Base-by-base conservation (phyloP, 2,888 invertebrate species). In the Phortica magna region DNA sequence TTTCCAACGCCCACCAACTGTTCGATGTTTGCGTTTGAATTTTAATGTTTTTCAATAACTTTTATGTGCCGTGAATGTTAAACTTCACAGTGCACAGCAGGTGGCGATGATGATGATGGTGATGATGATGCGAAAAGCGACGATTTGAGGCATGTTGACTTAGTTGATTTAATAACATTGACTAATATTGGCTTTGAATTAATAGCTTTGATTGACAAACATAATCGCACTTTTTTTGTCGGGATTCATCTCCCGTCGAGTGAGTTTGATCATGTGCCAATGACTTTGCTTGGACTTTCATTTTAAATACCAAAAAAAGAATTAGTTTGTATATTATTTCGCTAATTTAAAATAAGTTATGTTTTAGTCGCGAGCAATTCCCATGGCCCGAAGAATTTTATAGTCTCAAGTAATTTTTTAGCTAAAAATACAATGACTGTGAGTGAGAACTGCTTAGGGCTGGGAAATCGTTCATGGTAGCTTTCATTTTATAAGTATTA, bases 1-100 rank as follows among this genome's bases (percentile, higher is more conserved):
- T 22, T 61, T 9, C 48, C 48, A 48, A 48, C 48, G 48, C 48
- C 48, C 48, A 48, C 48, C 48, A 12, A 48, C 48, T 48, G 48
- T 22, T 61, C 22, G 7, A 22, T 61, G 22, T 61, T 61, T 61
- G 7, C 61, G 22, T 55, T n/a, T n/a, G 70, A 12, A 19, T 71
- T 71, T 71, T 71, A 71, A 71, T 71, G 70, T 53, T 43, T 71
- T 71, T 71, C 70, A 71, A 71, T 71, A 71, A 71, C 39, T 71
- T 71, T 65, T 65, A 59, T 61, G 12, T 61, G 59, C 59, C 19
- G 22, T n/a, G 59, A 59, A 59, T 19, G 61, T 19, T 19, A 22
- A 14, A 19, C 19, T 22, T 61, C 61, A 22, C 61, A 22, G 19
- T 7, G 19, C 61, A 19, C 61, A 61, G 61, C 61, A 22, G 61